A percentile compares a stretch with the other conserved stretches of the same genome.
These are phyloP conservation scores for Hydroisotoma schaefferi DNA, from an alignment of 2,888 invertebrate genomes.

Conservation along the genomic window DNA sequence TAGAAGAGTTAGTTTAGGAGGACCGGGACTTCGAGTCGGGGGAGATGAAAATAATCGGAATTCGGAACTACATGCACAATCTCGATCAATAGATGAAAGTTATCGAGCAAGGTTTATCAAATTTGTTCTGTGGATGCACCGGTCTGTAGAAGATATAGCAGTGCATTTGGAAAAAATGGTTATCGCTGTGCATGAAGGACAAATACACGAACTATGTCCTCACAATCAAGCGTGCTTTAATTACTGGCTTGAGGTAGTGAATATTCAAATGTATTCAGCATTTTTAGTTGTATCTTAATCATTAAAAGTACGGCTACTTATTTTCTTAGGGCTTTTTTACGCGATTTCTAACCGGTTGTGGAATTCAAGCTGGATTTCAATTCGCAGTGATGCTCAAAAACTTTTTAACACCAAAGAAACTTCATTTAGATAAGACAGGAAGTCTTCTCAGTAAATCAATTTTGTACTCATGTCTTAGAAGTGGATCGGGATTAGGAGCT, in stretches of 20 bases:
- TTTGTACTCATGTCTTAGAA: conserved; percentile 36
- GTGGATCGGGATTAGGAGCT: conserved; percentile 43
- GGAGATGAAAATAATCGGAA: conserved; percentile 23
- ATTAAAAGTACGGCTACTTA: neutral
- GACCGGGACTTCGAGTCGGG: conserved; percentile 10
- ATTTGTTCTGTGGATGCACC: conserved; percentile 48
- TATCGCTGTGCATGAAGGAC: conserved; percentile 45
- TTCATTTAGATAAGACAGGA: conserved; percentile 25
- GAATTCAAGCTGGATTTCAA: conserved; percentile 42
- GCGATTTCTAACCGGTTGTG: conserved; percentile 44
- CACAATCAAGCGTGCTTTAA: conserved; percentile 46
- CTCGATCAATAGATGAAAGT: conserved; percentile 39
- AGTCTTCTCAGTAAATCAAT: conserved; percentile 24
- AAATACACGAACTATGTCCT: conserved; percentile 46
- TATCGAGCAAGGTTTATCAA: conserved; percentile 42
- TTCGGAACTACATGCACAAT: conserved; percentile 21
- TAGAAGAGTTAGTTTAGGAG: neutral
- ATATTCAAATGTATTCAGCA: neutral
- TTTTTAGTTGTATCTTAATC: neutral
- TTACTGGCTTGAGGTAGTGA: conserved; percentile 44
- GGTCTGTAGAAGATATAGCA: conserved; percentile 46
- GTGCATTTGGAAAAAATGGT: conserved; percentile 47
- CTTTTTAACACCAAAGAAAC: conserved; percentile 16
- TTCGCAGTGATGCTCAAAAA: conserved; percentile 24
- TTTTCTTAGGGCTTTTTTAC: conserved; percentile 42